Base-by-base conservation (phyloP, 1,140 invertebrate genomes). In the Solen grandis region DNA sequence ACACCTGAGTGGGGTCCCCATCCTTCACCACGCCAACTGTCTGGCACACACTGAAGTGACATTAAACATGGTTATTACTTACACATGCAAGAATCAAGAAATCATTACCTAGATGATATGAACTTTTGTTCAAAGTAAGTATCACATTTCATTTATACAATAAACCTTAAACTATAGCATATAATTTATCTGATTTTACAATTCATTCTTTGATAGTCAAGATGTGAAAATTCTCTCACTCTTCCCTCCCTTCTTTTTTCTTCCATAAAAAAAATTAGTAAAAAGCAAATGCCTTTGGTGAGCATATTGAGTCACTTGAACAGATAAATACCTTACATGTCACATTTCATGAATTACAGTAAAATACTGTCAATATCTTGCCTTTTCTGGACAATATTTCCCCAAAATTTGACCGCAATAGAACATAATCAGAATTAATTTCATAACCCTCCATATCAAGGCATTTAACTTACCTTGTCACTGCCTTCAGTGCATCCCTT, bases 401-500 rank as follows among this genome's bases (percentile, higher is more conserved):
- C n/a, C n/a, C n/a, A n/a, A n/a, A n/a, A n/a, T n/a, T n/a, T n/a
- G n/a, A n/a, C n/a, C n/a, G n/a, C n/a, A n/a, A n/a, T n/a, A n/a
- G n/a, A n/a, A n/a, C n/a, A n/a, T n/a, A n/a, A n/a, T n/a, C n/a
- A n/a, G n/a, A n/a, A n/a, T n/a, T n/a, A n/a, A n/a, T n/a, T n/a
- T n/a, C n/a, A n/a, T n/a, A n/a, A n/a, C n/a, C n/a, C n/a, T n/a
- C n/a, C n/a, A n/a, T n/a, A n/a, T n/a, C n/a, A n/a, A n/a, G n/a
- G n/a, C n/a, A n/a, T 14, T 4, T 31, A 25, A 52, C 78, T 70
- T 79, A 92, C 91, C 87, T 85, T 4, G 94, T 95, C 1, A 98
- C 90, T 0, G 97, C 96, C 79, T 95, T 94, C 0, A 97, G 93
- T 14, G 96, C 95, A 92, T 97, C 95, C 80, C 95, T 94, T 36